These are phyloP conservation scores for Siderastrea siderea DNA, from an alignment of 92 coral and sea anemone genomes.

Conservation along the genomic window DNA sequence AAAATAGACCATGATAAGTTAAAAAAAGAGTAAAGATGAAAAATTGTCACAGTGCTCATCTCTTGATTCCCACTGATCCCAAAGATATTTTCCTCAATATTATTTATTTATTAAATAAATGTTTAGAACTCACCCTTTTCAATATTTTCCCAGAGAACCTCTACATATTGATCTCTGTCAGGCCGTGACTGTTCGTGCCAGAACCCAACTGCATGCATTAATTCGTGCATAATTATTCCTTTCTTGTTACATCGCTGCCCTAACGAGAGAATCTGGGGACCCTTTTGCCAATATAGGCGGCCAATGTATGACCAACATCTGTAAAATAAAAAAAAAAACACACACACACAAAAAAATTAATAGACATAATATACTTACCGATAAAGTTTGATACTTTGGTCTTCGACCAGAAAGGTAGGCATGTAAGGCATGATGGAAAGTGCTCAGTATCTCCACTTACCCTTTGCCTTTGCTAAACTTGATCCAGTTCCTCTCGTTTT, in stretches of 20 bases:
- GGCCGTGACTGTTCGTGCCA: slow-evolving; percentile 98
- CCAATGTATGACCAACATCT: slow-evolving; percentile 99
- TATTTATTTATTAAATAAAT: too few species aligned
- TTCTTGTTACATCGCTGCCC: slow-evolving; percentile 88
- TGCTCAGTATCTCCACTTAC: slow-evolving; percentile 45
- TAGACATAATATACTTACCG: too few species aligned
- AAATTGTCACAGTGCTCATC: too few species aligned
- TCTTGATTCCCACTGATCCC: too few species aligned
- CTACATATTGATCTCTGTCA: slow-evolving; percentile 90
- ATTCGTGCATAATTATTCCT: slow-evolving; percentile 93
- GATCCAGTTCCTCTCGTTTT: slow-evolving; percentile 89
- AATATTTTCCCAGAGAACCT: slow-evolving; percentile 95
- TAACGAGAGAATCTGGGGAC: slow-evolving; percentile 81
- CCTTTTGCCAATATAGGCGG: slow-evolving; percentile 85
- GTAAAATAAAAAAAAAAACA: slow-evolving; percentile 8
- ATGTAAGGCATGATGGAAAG: not conserved
- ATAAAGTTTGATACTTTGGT: not conserved
- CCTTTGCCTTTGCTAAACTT: slow-evolving; percentile 86
- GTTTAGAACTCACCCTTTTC: slow-evolving; percentile 69
- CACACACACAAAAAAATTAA: too few species aligned
- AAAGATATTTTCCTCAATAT: too few species aligned
- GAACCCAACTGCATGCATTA: slow-evolving; percentile 96
- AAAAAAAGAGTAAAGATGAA: too few species aligned
- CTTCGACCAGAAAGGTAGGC: not conserved
- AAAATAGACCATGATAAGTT: too few species aligned